A percentile compares a stretch with the other conserved stretches of the same genome.
Conservation (phyloP, 2,888 invertebrate genomes). For the Chloroclysta siterata region DNA sequence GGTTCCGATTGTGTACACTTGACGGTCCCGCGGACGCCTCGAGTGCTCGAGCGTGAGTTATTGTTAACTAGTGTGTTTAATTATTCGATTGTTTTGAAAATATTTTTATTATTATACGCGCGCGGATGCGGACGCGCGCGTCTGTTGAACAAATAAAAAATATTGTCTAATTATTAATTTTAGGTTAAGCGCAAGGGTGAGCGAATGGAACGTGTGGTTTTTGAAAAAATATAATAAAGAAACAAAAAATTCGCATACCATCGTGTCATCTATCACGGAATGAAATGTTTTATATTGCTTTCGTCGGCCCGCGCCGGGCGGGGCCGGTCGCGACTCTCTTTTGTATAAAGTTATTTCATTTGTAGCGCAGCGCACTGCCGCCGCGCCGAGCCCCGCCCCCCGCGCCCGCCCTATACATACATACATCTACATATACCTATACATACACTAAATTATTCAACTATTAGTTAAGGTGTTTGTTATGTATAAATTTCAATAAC, state of each 20-base stretch:
- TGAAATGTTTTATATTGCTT: constrained; percentile 84
- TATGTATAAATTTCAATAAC: constrained; percentile 81
- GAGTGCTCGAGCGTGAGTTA: constrained; percentile 74
- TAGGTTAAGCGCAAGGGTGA: constrained; percentile 84
- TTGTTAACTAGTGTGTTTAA: constrained; percentile 86
- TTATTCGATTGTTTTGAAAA: constrained; percentile 85
- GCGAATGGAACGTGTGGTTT: constrained; percentile 83
- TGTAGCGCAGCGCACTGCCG: constrained; percentile 57
- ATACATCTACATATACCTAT: constrained; percentile 56
- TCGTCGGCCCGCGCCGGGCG: constrained; percentile 64
- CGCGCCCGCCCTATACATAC: constrained; percentile 46
- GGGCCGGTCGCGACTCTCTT: constrained; percentile 53
- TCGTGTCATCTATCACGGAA: constrained; percentile 83
- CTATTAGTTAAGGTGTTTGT: constrained; percentile 85
- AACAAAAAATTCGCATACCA: constrained; percentile 79
- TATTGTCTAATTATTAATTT: constrained; percentile 85
- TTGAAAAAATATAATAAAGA: constrained; percentile 64
- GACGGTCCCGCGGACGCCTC: constrained; percentile 39
- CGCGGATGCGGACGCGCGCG: constrained; percentile 76
- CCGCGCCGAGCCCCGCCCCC: constrained; percentile 53
- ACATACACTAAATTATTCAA: constrained; percentile 81
- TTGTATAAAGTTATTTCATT: constrained; percentile 77
- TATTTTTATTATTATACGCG: constrained; percentile 84
- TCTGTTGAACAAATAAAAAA: constrained; percentile 84
- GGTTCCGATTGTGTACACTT: constrained; percentile 51